Base-by-base conservation (phyloP, 2,113 vertebrate genomes). In the Oreochromis spilurus region DNA sequence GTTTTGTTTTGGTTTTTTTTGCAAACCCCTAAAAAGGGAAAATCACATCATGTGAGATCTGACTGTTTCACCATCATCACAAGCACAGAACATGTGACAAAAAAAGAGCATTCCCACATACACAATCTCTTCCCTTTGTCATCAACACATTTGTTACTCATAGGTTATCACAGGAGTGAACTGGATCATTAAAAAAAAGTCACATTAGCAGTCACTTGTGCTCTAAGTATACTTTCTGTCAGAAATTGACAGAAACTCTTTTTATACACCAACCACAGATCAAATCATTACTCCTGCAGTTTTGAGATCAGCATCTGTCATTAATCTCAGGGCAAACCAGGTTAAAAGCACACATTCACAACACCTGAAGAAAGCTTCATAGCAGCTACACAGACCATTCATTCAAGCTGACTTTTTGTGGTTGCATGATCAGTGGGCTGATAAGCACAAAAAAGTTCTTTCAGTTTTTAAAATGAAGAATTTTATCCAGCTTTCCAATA, bases 161-260 rank as follows among this genome's bases (percentile, higher is more conserved):
- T 77, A 84, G n/a, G 72, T 90, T 88, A 90, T 87, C 89, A 90
- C 83, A 84, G 81, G 85, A 72, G 91, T 87, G 84, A 87, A 89
- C 84, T 88, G 84, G 84, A 93, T 93, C 87, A 92, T 82, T 19
- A 93, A 89, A 84, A 86, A 84, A 90, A 93, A 90, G 89, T 92
- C 90, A 92, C 90, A 86, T 86, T 40, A 92, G 89, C 79, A 88
- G 87, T 87, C 85, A 90, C 87, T 93, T 95, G 94, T 94, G 95
- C 92, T 92, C 90, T 93, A 89, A 60, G 43, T 81, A 55, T 79
- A 78, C 88, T 86, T 48, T 89, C 72, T 52, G 50, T 83, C 52
- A 24, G 9, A 79, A 82, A 84, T 86, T 83, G 79, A 82, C 84
- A 72, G 21, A 86, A 89, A 88, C 82, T 31, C 29, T 83, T 77